Percentiles rank a stretch among this genome's conserved stretches.
Conservation (phyloP, 2,113 vertebrate species). For the Odontesthes bonariensis region DNA sequence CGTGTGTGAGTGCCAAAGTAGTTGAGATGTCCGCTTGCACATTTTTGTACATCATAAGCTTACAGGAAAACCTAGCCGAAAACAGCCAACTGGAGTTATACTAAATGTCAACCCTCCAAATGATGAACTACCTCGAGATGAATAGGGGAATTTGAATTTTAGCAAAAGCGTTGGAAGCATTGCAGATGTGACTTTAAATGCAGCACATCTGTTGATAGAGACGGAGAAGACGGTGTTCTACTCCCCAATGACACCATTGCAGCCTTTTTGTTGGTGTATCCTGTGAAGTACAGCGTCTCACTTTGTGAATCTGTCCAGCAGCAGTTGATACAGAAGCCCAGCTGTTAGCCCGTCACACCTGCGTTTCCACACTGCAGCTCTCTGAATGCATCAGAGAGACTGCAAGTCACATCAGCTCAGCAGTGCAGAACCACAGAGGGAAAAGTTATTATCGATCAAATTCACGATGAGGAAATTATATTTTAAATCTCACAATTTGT, state of each 20-base stretch:
- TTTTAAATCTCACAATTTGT: background rate
- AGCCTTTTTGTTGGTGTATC: slow-evolving; percentile 31
- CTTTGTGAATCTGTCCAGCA: slow-evolving; percentile 25
- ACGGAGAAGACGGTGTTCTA: background rate
- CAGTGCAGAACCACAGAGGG: slow-evolving; percentile 5
- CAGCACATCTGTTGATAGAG: slow-evolving; percentile 25
- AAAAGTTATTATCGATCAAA: background rate
- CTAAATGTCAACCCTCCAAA: no score
- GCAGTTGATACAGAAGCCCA: slow-evolving; percentile 43
- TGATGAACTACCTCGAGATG: no score
- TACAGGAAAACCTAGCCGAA: no score
- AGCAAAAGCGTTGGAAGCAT: no score
- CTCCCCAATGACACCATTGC: slow-evolving; percentile 39
- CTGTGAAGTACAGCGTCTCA: slow-evolving; percentile 22
- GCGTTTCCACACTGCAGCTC: slow-evolving; percentile 33
- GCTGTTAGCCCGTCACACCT: slow-evolving; percentile 59
- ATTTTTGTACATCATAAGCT: no score
- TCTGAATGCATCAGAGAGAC: slow-evolving; percentile 14
- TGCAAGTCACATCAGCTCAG: slow-evolving; percentile 16
- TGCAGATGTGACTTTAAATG: background rate
- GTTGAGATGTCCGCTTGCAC: no score
- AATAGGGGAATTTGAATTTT: background rate
- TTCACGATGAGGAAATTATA: background rate
- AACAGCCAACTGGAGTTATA: no score
- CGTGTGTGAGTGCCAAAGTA: no score